Conservation (phyloP, 2,888 invertebrate species). For the Melinaea menophilus region DNA sequence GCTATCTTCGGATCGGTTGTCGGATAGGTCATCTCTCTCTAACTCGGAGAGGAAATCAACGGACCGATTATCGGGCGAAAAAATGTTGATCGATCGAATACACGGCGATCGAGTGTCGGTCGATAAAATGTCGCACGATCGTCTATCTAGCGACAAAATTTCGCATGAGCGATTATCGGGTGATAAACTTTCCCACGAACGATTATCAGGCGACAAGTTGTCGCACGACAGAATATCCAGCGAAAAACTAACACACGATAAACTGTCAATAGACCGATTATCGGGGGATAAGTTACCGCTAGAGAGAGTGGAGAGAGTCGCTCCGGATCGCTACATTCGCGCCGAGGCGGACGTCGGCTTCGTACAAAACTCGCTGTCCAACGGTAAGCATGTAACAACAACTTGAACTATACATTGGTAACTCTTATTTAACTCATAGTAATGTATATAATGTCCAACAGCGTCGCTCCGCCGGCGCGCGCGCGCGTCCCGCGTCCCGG, state of each 20-base stretch:
- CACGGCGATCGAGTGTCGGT: conserved; percentile 35
- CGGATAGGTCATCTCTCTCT: conserved; percentile 40
- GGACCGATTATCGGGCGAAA: conserved; percentile 36
- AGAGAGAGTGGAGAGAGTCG: conserved; percentile 40
- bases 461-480: conserved; percentile 19
- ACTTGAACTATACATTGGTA: no score
- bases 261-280: conserved; percentile 41
- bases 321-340: conserved; percentile 47
- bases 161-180: conserved; percentile 43
- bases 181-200: conserved; percentile 35
- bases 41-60: conserved; percentile 32
- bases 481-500: conserved; percentile 44
- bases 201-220: conserved; percentile 37
- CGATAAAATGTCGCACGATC: conserved; percentile 40
- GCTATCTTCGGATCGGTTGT: conserved; percentile 36
- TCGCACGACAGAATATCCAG: conserved; percentile 38
- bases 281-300: conserved; percentile 43
- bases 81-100: conserved; percentile 29
- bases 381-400: conserved; percentile 45
- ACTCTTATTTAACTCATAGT: no score
- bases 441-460: neutral
- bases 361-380: conserved; percentile 43
- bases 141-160: conserved; percentile 43
- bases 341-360: conserved; percentile 71
- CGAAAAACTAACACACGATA: conserved; percentile 45